A percentile compares a stretch with the other conserved stretches of the same genome.
Conservation (phyloP, 2,888 invertebrate species). For the Dasysyrphus albostriatus region DNA sequence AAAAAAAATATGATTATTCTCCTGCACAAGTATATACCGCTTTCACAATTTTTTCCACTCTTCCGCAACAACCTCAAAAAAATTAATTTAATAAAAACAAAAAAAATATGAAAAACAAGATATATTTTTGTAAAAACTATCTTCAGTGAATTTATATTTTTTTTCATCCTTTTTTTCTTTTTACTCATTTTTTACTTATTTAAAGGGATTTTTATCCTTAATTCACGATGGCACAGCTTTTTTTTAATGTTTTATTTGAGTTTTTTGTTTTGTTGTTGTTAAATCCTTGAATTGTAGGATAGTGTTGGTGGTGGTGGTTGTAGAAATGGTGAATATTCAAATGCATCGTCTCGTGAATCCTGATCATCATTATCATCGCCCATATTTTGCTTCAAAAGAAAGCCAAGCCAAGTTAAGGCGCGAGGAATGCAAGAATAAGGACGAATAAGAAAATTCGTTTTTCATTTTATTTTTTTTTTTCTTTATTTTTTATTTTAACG, state of each 20-base stretch:
- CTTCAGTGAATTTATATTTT: constrained; percentile 54
- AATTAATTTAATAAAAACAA: constrained; percentile 25
- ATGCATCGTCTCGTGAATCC: constrained; percentile 49
- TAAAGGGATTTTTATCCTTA: constrained; percentile 56
- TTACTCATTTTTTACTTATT: constrained; percentile 43
- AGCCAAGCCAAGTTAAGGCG: neutral
- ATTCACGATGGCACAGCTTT: constrained; percentile 36
- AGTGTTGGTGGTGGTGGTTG: neutral
- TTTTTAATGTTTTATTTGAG: neutral
- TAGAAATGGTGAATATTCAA: constrained; percentile 35
- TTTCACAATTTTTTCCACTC: constrained; percentile 74
- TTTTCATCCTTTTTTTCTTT: constrained; percentile 42
- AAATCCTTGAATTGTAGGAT: constrained; percentile 25
- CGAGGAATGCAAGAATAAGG: constrained; percentile 14
- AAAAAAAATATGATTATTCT: constrained; percentile 65
- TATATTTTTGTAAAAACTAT: constrained; percentile 44
- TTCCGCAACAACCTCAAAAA: constrained; percentile 65
- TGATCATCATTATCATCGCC: constrained; percentile 45
- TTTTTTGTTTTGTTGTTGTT: constrained; percentile 28
- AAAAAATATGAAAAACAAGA: constrained; percentile 26
- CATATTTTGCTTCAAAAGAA: constrained; percentile 11
- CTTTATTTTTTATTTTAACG: constrained; percentile 5
- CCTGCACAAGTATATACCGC: constrained; percentile 69
- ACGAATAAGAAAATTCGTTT: constrained; percentile 6
- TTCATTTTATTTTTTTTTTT: too few relatives aligned